Base-by-base conservation (phyloP, 23 tunicate species). In the Halocynthia aurantium region DNA sequence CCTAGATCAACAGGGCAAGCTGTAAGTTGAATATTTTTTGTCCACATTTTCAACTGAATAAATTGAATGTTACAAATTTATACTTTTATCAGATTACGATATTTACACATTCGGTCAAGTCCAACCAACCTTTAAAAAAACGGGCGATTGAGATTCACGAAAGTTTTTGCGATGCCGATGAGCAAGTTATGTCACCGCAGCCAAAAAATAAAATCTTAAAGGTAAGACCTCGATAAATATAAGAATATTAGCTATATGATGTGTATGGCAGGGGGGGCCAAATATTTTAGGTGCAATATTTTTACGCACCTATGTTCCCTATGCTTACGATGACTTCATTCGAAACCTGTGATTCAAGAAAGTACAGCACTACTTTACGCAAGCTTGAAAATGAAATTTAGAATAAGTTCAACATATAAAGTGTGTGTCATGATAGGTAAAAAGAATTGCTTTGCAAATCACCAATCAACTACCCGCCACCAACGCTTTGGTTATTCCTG, bases 61-160 rank as follows among this genome's bases (percentile, higher is more conserved):
- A 13, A 67, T 67, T 67, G 15, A 11, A 11, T 67, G 12, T 20
- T 11, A 67, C 22, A 21, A n/a, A 11, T 67, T n/a, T 11, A 67
- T 44, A 53, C 5, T 8, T 56, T 54, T 10, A 18, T 5, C 31
- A 74, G 78, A 54, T 74, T 64, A 74, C 78, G 0, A 49, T 74
- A 15, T 74, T 74, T 50, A 53, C 78, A 17, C 78, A 74, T 54
- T 74, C 78, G 6, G 56, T 82, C 7, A 60, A 84, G 65, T 89
- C 96, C 10, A 65, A 83, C 19, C 96, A 89, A 61, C 96, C 96
- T 9, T 76, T 89, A 62, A 89, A 89, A 78, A 89, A 89, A 70
- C 67, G 96, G 19, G 85, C 85, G 7, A 73, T 89, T 51, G 96
- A 89, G 22, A 74, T 74, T 52, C 52, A 19, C 50, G 64, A 74